These are phyloP conservation scores for Champsocephalus esox DNA, from an alignment of 2,797 vertebrate species.

Conservation along the genomic window DNA sequence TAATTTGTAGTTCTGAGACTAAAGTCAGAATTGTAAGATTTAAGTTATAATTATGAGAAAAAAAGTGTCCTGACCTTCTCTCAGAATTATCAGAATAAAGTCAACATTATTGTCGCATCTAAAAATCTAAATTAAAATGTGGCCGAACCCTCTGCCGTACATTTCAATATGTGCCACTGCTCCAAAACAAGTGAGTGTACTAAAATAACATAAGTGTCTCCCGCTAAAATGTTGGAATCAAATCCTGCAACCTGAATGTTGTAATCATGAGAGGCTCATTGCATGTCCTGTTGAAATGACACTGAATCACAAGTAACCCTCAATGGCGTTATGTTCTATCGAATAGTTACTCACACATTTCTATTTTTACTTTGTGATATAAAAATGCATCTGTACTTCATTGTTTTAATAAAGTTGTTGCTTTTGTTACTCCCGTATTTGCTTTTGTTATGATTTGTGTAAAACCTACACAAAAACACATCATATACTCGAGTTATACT, in stretches of 20 bases:
- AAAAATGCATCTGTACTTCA: background rate
- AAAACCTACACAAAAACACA: background rate
- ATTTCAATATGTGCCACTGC: background rate
- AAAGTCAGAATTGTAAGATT: too few relatives aligned
- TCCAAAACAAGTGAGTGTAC: background rate
- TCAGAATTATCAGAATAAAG: too few relatives aligned
- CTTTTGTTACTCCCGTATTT: slow-evolving; percentile 18
- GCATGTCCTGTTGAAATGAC: background rate
- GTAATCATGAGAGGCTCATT: background rate
- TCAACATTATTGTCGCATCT: too few relatives aligned
- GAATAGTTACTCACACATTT: background rate
- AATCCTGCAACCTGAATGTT: background rate
- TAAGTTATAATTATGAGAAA: too few relatives aligned
- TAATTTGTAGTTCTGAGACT: too few relatives aligned
- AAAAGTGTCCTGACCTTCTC: too few relatives aligned
- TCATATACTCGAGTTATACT: background rate
- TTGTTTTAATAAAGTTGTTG: background rate
- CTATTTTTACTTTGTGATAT: slow-evolving; percentile 15
- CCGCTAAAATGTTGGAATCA: background rate
- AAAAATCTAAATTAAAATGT: too few relatives aligned
- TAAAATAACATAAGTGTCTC: background rate
- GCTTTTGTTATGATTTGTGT: background rate
- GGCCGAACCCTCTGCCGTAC: too few relatives aligned
- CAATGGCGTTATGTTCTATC: background rate
- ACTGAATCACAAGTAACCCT: background rate